Evolutionary conservation across 2,113 vertebrate species (phyloP), one percentile per base, ranked within the genome.

Genomic region (Orientallactaga bullata): DNA sequence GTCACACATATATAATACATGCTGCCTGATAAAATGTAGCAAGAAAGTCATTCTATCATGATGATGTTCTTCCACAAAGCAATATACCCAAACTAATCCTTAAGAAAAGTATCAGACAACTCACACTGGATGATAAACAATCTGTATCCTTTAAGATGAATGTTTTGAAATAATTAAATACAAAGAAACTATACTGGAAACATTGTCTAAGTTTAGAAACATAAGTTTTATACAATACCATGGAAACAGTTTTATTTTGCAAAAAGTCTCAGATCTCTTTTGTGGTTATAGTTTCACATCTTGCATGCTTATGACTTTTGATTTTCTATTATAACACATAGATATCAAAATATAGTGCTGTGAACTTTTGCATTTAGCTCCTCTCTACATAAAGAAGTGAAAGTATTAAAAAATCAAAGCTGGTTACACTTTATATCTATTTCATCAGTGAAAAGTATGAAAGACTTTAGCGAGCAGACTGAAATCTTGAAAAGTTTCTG

Each of bases 111-210:
- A 20, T 21, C 24, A 37, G 4, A 63, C 6, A 74, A 55, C 18
- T 17, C n/a, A 17, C 2, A 47, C 1, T 55, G 0, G 1, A 66
- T 15, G 42, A 73, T 16, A 12, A 12, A 26, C 1, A 1, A 8
- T 20, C 17, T 47, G 28, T 42, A 30, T 35, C 69, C 24, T 28
- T 30, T 12, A 47, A 92, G 35, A 69, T 37, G 42, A 23, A 26
- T 42, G 7, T 11, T 6, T 5, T 71, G 20, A 32, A 42, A 47
- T 58, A 87, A 37, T 10, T 30, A 26, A 55, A 74, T 35, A n/a
- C 17, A 28, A 39, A 61, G 11, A 58, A 55, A 55, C 30, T 51
- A 16, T 11, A 80, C 39, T 26, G 63, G 47, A 21, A 51, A 17
- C 12, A 11, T 55, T 55, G 55, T 10, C 15, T 55, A 55, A 11